These are phyloP conservation scores for Drosophila burlai DNA, from an alignment of 1,140 invertebrate genomes.

Conservation along the genomic window DNA sequence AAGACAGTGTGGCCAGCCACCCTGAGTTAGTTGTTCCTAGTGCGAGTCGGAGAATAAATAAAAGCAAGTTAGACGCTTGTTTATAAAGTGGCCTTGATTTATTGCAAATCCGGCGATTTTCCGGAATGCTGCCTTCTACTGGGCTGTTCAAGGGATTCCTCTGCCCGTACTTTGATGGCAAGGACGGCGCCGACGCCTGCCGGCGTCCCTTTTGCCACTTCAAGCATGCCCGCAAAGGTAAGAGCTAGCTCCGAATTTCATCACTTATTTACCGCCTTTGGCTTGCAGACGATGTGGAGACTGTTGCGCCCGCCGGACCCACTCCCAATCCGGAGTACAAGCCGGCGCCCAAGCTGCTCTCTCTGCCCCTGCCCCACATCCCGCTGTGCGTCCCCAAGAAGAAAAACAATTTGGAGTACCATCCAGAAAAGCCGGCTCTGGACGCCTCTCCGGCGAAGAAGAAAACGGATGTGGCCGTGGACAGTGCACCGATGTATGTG, in stretches of 20 bases:
- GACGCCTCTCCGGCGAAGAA: conserved; percentile 73
- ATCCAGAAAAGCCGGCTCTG: conserved; percentile 79
- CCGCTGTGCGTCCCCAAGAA: conserved; percentile 50
- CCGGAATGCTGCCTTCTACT: conserved; percentile 92
- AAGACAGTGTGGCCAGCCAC: neutral
- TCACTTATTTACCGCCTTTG: conserved; percentile 1
- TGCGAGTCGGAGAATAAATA: conserved; percentile 20
- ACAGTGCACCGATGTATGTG: conserved; percentile 85
- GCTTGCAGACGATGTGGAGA: conserved; percentile 68
- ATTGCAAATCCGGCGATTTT: neutral
- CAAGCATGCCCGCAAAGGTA: conserved; percentile 91
- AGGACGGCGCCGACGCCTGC: conserved; percentile 86
- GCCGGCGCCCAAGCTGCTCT: conserved; percentile 73
- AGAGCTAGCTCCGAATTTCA: conserved; percentile 27
- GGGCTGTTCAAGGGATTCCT: conserved; percentile 93
- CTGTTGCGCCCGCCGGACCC: conserved; percentile 21
- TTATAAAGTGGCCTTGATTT: conserved; percentile 20
- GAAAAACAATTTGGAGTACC: conserved; percentile 73
- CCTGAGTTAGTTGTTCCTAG: neutral
- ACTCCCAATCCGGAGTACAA: conserved; percentile 66
- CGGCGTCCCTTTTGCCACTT: conserved; percentile 96
- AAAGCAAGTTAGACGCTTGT: conserved; percentile 37
- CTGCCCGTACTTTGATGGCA: conserved; percentile 93
- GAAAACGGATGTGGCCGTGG: conserved; percentile 12
- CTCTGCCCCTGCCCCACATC: conserved; percentile 68